Evolutionary conservation across 2,888 invertebrate genomes (phyloP), one percentile per base, ranked within the genome.

Genomic region (Leptinotarsa haldemani): DNA sequence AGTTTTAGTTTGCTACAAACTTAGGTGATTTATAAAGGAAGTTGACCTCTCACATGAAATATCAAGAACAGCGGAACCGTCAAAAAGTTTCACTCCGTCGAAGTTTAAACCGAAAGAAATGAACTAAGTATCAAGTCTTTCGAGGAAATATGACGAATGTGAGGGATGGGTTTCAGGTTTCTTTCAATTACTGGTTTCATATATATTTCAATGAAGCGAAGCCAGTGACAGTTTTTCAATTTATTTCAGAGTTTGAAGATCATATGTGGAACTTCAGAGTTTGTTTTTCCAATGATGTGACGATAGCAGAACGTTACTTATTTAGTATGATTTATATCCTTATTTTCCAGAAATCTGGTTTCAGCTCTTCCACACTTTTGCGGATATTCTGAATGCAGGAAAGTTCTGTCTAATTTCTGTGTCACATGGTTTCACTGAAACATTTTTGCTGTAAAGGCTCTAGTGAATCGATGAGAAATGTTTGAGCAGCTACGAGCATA

Each of bases 31-130:
- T 69, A 69, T 74, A 63, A 70, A 48, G 52, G 52, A 63, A 74
- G 74, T 74, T 74, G 74, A 74, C 71, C 74, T 46, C 66, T 48
- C 69, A 66, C 40, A 63, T 72, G 72, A 71, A 71, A 71, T 71
- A 74, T 69, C 65, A 65, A 66, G 66, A 72, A 66, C 22, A 50
- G 66, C 13, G 69, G 65, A 65, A 65, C 64, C 69, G 65, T 47
- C 53, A 53, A 70, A 61, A 74, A 74, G 69, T 74, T 72, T 63
- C 70, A 69, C 69, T 66, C 56, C 52, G 63, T 30, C 53, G 50
- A 61, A 74, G 53, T 71, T 74, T 71, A 63, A 70, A 74, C 71
- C 69, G 61, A 72, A 53, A 71, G 68, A 56, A 68, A 74, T 69
- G 71, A 66, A 72, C 61, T 30, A 13, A 18, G 61, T n/a, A 30